Percentiles rank a stretch among this genome's conserved stretches.
These are phyloP conservation scores for Brachionus sp. DNA, from an alignment of 1,140 invertebrate genomes.

Conservation along the genomic window DNA sequence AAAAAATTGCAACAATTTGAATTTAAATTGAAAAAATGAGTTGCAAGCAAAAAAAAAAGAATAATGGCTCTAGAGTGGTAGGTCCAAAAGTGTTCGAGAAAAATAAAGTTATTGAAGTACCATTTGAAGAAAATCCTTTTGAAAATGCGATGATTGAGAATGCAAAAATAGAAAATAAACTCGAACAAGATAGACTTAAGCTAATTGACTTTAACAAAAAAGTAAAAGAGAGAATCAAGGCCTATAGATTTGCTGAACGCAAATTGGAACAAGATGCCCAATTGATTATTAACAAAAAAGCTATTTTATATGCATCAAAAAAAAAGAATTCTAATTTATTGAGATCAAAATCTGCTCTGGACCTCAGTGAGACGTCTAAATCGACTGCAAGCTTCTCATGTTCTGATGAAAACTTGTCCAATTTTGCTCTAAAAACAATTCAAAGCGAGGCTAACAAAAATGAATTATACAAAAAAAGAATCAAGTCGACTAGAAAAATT, in stretches of 20 bases:
- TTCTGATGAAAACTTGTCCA: background rate
- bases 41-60: background rate
- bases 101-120: background rate
- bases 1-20: background rate
- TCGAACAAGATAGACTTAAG: constrained; percentile 10
- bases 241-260: background rate
- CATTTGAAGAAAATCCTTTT: constrained; percentile 6
- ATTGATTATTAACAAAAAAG: background rate
- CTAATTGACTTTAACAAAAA: constrained; percentile 19
- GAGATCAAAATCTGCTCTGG: background rate
- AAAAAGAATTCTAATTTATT: background rate
- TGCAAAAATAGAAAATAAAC: constrained; percentile 9
- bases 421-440: background rate
- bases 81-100: constrained; percentile 12
- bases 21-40: background rate
- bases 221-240: background rate
- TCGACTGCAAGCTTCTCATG: background rate
- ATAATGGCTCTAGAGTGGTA: background rate
- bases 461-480: constrained; percentile 17
- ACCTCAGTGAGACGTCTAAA: background rate
- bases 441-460: background rate
- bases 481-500: constrained; percentile 25
- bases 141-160: background rate
- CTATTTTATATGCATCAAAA: background rate
- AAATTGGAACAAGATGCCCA: constrained; percentile 7